Base-by-base conservation (phyloP, 2,888 invertebrate genomes). In the Drosophila ochracea region DNA sequence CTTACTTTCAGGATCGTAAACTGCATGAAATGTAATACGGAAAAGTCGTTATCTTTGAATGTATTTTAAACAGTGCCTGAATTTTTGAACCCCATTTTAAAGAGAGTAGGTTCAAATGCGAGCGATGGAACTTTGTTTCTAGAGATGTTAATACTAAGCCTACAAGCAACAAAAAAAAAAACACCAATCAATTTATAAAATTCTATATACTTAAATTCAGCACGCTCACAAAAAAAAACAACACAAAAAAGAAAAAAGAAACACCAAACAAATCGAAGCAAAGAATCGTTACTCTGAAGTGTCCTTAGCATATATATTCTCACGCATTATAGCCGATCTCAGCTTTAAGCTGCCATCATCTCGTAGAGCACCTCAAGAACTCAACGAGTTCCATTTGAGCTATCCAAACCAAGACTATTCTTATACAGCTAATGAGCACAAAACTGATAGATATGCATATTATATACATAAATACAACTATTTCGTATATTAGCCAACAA, bases 21-120 rank as follows among this genome's bases (percentile, higher is more conserved):
- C 91, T 92, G 92, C 92, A 92, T 92, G 92, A 92, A 92, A 91
- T 92, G 91, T 91, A 92, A 92, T 84, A 91, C 91, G 91, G 92
- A 92, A 90, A 92, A 92, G 80, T 86, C 91, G 65, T 83, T 92
- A 83, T 86, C 91, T 75, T 83, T 91, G 77, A 91, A 91, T 85
- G 91, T 90, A 83, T 91, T 91, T 91, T 92, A 73, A 91, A 77
- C 68, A 83, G 84, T 84, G 82, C 87, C 78, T 74, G 79, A 77
- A 69, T 68, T 53, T 68, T 64, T 62, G 60, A 67, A n/a, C 35
- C 62, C 31, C 41, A 31, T 50, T 66, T 72, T 72, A 21, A 61
- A 73, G 70, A 64, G 71, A 68, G 64, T 82, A 79, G 82, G 78
- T 74, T 78, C 60, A 73, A 37, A 31, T 41, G 43, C 35, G 77